phyloP scores from a whole-genome alignment of 30 jellyfish, hydroid and myxozoan genomes.

The Hydra vulgaris region DNA sequence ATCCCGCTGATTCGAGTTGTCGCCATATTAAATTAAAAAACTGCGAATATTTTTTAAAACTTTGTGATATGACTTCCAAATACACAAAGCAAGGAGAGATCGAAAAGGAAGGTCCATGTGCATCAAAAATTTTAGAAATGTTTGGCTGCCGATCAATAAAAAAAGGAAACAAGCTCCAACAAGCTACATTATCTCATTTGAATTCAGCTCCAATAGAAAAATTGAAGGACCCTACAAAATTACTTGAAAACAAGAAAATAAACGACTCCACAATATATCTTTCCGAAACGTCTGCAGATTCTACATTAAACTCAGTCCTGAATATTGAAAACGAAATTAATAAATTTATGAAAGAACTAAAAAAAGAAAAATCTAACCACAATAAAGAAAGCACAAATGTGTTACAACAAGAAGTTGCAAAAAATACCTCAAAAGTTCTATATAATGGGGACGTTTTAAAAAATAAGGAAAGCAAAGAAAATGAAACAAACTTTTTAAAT shows the following conservation, averaged over 20 bases:
- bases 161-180: background rate
- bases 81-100: slow-evolving; percentile 42
- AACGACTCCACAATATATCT: background rate
- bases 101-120: slow-evolving; percentile 69
- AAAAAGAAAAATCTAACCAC: background rate
- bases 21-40: slow-evolving; percentile 17
- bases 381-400: background rate
- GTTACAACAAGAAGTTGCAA: background rate
- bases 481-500: background rate
- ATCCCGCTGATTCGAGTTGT: slow-evolving; percentile 42
- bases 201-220: background rate
- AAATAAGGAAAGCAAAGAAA: slow-evolving; percentile 1
- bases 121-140: slow-evolving; percentile 55
- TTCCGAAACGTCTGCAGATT: background rate
- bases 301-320: background rate
- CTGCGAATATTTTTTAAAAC: slow-evolving; percentile 34
- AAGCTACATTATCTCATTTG: background rate
- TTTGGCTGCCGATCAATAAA: slow-evolving; percentile 52
- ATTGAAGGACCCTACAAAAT: background rate
- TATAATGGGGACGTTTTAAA: background rate
- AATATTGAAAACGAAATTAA: background rate
- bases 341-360: background rate
- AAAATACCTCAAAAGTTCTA: background rate
- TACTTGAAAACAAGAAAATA: background rate
- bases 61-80: slow-evolving; percentile 40